Evolutionary conservation across 2,797 vertebrate genomes (phyloP), one percentile per base, ranked within the genome.

Genomic region (Holocentrus rufus): DNA sequence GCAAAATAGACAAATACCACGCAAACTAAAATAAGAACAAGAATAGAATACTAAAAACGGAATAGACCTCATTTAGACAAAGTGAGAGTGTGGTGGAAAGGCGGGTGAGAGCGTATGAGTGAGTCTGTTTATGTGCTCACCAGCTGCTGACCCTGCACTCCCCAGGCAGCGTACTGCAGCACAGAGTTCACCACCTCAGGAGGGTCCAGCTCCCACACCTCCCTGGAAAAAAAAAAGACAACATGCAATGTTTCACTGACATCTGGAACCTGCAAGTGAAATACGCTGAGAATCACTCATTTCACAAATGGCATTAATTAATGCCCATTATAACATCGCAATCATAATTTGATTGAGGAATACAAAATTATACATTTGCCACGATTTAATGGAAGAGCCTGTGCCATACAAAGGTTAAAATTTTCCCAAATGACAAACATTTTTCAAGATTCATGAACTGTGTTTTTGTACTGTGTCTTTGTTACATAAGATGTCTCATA

Each of bases 101-200:
- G 34, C 22, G 58, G 20, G 20, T 30, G 42, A 42, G 2, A 20
- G 25, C 5, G 18, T 42, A 31, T 59, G 57, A 39, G 31, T 15
- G 4, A 31, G 54, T 57, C 49, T 52, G 22, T 72, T 11, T 46
- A 22, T 47, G 39, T 50, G 39, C 87, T 90, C 52, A 93, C 90
- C 88, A 93, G 87, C 22, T 94, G 93, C 68, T 94, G 93, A 22
- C 92, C 91, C 63, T 93, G 90, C 0, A 93, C 89, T 23, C 93
- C 93, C 93, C 93, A 94, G 44, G 92, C 92, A 2, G 93, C 93
- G 0, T 92, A 92, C 82, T 94, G 93, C 52, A 94, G 88, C 13
- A 94, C 92, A 0, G 93, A 93, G 81, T 94, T 92, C 42, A 88
- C 84, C 59, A 94, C 93, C 83, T 94, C 93, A 2, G 93, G 93